Conservation (phyloP, 2,888 invertebrate genomes). For the Pecten maximus region DNA sequence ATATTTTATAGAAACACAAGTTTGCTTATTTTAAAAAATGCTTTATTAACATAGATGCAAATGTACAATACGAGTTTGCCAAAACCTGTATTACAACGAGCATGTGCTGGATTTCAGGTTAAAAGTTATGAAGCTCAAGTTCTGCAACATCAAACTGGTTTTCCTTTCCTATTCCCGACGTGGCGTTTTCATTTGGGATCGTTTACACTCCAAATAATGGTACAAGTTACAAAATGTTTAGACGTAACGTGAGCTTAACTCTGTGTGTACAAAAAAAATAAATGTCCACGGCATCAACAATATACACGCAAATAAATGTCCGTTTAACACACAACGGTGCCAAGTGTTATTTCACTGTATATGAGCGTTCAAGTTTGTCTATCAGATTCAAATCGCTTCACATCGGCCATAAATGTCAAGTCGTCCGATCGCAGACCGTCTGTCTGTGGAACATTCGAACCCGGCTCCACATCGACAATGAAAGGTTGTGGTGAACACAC, state of each 20-base stretch:
- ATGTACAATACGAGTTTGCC: not conserved
- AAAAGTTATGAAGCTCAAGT: too few species aligned
- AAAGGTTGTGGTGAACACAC: not conserved
- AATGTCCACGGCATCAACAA: too few species aligned
- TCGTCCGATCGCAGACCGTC: constrained; percentile 1
- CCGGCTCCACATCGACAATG: not conserved
- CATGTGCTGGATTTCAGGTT: not conserved
- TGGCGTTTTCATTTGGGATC: too few species aligned
- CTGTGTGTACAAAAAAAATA: too few species aligned
- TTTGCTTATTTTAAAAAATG: not conserved
- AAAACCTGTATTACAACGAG: not conserved
- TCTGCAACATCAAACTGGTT: too few species aligned
- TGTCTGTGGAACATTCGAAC: not conserved
- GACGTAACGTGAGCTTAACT: too few species aligned
- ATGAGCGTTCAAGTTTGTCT: not conserved
- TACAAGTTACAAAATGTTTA: too few species aligned
- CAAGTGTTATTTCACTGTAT: not conserved
- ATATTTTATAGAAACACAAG: too few species aligned
- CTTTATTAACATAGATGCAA: not conserved
- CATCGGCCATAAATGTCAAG: not conserved
- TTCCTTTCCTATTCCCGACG: too few species aligned
- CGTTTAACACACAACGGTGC: too few species aligned
- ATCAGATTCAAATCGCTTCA: not conserved
- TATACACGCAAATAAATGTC: too few species aligned
- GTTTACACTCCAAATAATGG: too few species aligned